Conservation (phyloP, 2,113 vertebrate species). For the Phrynocephalus versicolor region DNA sequence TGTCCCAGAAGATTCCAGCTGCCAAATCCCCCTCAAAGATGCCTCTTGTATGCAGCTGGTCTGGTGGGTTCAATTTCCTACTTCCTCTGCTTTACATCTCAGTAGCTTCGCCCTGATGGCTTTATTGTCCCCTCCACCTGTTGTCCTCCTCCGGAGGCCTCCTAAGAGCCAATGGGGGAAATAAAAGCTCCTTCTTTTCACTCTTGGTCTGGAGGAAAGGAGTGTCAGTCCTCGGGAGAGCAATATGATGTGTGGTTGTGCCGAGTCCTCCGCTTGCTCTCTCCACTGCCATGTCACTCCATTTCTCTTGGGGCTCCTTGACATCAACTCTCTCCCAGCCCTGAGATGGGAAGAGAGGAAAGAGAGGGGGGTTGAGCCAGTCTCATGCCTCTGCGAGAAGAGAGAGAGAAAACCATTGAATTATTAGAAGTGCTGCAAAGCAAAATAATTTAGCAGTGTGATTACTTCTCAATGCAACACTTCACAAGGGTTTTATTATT, state of each 20-base stretch:
- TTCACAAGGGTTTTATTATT: slow-evolving; percentile 49
- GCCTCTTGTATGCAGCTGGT: not conserved
- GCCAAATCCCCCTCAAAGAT: not conserved
- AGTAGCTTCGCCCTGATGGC: not conserved
- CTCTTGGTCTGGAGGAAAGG: slow-evolving; percentile 17
- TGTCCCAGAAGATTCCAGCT: not conserved
- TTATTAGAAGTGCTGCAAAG: slow-evolving; percentile 53
- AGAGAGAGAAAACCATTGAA: slow-evolving; percentile 38
- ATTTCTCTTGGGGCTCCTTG: slow-evolving; percentile 42
- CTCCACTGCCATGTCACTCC: accelerated
- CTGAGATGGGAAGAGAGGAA: not conserved
- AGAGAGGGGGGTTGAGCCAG: not conserved
- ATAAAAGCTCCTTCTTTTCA: slow-evolving; percentile 3
- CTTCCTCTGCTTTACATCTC: not conserved
- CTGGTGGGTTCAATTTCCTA: not conserved
- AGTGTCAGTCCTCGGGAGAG: not conserved
- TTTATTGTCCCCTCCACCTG: not conserved
- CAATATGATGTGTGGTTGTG: not conserved
- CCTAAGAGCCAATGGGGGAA: not conserved
- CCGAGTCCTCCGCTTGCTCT: not conserved
- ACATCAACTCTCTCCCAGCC: slow-evolving; percentile 46
- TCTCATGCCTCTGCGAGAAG: slow-evolving; percentile 44
- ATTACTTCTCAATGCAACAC: slow-evolving; percentile 68
- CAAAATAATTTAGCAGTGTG: slow-evolving; percentile 60
- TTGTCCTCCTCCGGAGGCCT: not conserved